phyloP scores from a whole-genome alignment of 2,113 vertebrate genomes.

The Euleptes europaea region DNA sequence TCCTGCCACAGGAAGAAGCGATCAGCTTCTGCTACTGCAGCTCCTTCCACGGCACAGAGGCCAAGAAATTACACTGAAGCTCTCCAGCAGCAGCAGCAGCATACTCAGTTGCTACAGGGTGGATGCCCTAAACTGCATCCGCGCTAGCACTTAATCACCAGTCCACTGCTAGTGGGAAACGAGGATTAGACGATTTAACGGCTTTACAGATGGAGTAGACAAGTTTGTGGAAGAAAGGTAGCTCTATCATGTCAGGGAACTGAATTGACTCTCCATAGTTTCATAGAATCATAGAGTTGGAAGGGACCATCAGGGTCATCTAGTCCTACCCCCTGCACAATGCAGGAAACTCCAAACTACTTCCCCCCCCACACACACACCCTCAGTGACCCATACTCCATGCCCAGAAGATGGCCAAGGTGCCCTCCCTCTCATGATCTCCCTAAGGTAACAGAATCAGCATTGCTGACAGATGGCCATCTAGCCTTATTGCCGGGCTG shows the following conservation, averaged over 20 bases:
- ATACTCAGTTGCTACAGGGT: neutral
- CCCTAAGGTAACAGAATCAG: no score
- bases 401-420: no score
- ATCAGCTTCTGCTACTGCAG: neutral
- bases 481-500: neutral
- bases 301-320: no score
- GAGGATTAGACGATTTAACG: no score
- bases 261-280: neutral
- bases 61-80: neutral
- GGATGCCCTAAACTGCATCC: neutral
- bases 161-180: neutral
- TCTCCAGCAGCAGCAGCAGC: neutral
- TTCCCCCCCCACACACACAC: no score
- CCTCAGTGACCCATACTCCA: no score
- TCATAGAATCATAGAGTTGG: no score
- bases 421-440: no score
- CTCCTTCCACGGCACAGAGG: neutral
- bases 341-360: no score
- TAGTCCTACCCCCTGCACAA: no score
- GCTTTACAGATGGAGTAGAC: neutral
- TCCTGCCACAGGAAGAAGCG: neutral
- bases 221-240: neutral
- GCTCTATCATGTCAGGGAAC: no score
- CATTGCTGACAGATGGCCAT: no score
- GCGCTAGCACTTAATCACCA: neutral